phyloP scores from a whole-genome alignment of 2,113 vertebrate genomes.

The Cyprinodon tularosa region DNA sequence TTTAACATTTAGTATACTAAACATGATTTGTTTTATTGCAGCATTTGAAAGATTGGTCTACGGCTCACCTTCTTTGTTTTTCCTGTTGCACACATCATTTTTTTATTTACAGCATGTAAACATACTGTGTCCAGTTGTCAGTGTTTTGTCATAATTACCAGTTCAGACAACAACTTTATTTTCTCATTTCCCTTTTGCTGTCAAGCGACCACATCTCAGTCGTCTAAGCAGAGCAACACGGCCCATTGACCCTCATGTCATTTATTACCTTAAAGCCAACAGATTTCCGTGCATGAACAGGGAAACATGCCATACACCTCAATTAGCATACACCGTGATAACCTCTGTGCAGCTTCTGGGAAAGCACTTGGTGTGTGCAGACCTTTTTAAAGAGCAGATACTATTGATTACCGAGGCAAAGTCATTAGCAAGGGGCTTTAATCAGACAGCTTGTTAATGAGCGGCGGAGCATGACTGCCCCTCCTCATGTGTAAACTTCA shows the following conservation, averaged over 20 bases:
- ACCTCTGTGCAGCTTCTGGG: slow-evolving; percentile 37
- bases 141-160: slow-evolving; percentile 20
- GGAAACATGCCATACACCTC: slow-evolving; percentile 48
- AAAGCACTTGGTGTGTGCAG: slow-evolving; percentile 52
- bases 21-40: not conserved
- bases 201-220: slow-evolving; percentile 28
- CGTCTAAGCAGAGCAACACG: slow-evolving; percentile 33
- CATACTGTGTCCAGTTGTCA: slow-evolving; percentile 17
- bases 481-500: slow-evolving; percentile 61
- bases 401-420: slow-evolving; percentile 76
- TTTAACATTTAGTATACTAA: not conserved
- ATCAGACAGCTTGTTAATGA: slow-evolving; percentile 78
- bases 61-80: not conserved
- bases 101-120: not conserved
- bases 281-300: slow-evolving; percentile 31
- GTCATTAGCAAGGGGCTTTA: slow-evolving; percentile 78
- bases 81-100: slow-evolving; percentile 5
- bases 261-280: slow-evolving; percentile 47
- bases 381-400: slow-evolving; percentile 72
- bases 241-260: slow-evolving; percentile 43
- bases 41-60: not conserved
- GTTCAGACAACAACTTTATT: slow-evolving; percentile 7
- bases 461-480: slow-evolving; percentile 63
- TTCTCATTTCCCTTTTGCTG: slow-evolving; percentile 15
- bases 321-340: slow-evolving; percentile 54